phyloP scores from a whole-genome alignment of 53 echinoderm and acorn worm genomes.

The Holothuria leucospilota region DNA sequence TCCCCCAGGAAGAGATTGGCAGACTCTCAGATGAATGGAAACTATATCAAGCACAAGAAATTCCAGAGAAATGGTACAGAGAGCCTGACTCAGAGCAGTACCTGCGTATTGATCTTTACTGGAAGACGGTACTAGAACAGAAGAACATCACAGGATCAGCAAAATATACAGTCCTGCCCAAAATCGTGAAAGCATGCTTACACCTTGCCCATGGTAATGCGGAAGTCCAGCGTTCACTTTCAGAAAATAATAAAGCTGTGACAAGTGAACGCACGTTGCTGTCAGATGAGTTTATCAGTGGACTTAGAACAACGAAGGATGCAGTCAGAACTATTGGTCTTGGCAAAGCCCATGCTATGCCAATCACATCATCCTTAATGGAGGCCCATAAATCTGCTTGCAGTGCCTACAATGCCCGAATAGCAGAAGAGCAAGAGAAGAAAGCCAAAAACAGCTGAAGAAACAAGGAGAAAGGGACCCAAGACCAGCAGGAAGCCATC shows the following conservation, averaged over 20 bases:
- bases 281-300: neutral
- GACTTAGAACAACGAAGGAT: too few species aligned
- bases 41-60: too few species aligned
- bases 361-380: too few species aligned
- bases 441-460: neutral
- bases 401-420: neutral
- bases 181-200: too few species aligned
- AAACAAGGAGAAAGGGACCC: neutral
- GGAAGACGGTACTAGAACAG: constrained; percentile 29
- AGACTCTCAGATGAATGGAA: neutral
- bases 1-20: too few species aligned
- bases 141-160: constrained; percentile 10
- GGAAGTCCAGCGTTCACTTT: too few species aligned
- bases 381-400: too few species aligned
- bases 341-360: too few species aligned
- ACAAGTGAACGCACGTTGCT: constrained; percentile 18
- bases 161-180: neutral
- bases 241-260: neutral
- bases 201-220: too few species aligned
- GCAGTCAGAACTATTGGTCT: too few species aligned
- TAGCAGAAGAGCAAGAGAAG: neutral
- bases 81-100: constrained; percentile 29
- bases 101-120: constrained; percentile 21
- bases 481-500: constrained; percentile 5
- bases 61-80: constrained; percentile 19